phyloP scores from a whole-genome alignment of 1,140 invertebrate species.

The Drosophila nasuta region DNA sequence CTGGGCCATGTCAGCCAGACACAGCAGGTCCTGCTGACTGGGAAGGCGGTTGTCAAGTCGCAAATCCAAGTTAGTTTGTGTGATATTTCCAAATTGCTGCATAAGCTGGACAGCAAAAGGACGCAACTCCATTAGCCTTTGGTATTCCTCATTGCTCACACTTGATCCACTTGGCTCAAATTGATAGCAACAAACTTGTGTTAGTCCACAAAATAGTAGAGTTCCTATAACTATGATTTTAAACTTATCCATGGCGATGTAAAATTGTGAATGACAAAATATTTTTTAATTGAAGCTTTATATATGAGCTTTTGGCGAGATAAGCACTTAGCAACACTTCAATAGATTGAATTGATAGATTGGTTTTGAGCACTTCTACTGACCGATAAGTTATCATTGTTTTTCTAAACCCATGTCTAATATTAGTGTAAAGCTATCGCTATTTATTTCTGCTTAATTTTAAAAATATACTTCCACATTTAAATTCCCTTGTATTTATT shows the following conservation, averaged over 20 bases:
- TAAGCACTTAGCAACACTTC: background rate
- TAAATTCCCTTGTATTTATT: background rate
- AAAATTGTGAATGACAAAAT: constrained; percentile 7
- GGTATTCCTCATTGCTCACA: background rate
- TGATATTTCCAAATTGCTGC: constrained; percentile 1
- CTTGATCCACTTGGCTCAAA: background rate
- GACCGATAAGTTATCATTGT: background rate
- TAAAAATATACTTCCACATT: background rate
- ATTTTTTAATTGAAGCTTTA: background rate
- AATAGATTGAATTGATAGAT: no score
- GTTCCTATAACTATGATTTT: constrained; percentile 13
- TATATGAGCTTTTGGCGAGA: background rate
- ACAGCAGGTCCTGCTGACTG: constrained; percentile 19
- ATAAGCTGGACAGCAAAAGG: constrained; percentile 14
- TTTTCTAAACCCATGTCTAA: background rate
- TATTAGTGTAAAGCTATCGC: background rate
- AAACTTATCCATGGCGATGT: constrained; percentile 12
- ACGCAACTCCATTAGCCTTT: background rate
- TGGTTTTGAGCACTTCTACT: background rate
- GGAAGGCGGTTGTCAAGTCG: background rate
- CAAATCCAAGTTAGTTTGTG: constrained; percentile 2
- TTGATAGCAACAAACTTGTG: background rate
- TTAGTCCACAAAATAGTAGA: constrained; percentile 19
- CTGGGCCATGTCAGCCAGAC: constrained; percentile 4
- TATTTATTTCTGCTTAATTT: background rate